Percentiles rank a stretch among this genome's conserved stretches.
Conservation (phyloP, 2,888 invertebrate genomes). For the Eristalinus aeneus region DNA sequence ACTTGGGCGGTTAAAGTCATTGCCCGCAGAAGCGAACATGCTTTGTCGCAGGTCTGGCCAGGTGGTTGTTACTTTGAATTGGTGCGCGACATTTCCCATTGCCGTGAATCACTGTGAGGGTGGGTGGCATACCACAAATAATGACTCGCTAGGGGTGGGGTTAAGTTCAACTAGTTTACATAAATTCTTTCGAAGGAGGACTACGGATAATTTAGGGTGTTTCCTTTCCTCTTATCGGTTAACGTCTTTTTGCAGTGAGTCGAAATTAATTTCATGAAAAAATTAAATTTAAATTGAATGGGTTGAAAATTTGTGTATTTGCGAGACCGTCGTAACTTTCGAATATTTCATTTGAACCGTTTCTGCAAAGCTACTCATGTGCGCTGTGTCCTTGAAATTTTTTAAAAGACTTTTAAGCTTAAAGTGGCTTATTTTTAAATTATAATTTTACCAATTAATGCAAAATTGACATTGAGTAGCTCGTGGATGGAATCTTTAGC, state of each 20-base stretch:
- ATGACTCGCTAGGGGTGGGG: neutral
- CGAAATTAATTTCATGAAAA: neutral
- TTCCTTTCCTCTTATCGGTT: neutral
- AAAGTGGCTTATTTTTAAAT: too few relatives aligned
- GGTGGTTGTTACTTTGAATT: conserved; percentile 34
- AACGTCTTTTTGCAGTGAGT: conserved; percentile 14
- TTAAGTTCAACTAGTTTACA: conserved; percentile 64
- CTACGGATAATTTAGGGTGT: neutral
- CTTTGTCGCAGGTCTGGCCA: conserved; percentile 50
- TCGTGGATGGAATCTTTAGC: too few relatives aligned
- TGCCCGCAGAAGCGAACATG: conserved; percentile 45
- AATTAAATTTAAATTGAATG: too few relatives aligned
- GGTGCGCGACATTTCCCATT: conserved; percentile 44
- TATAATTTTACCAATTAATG: too few relatives aligned
- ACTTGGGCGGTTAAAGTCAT: conserved; percentile 38
- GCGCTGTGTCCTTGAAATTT: too few relatives aligned
- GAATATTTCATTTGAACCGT: too few relatives aligned
- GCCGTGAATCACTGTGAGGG: conserved; percentile 24
- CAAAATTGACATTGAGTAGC: too few relatives aligned
- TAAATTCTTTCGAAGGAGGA: conserved; percentile 29
- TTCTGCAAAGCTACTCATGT: too few relatives aligned
- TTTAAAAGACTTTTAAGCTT: too few relatives aligned
- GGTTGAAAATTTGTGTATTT: too few relatives aligned
- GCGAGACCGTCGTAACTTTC: too few relatives aligned
- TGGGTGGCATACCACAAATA: neutral